A percentile compares a stretch with the other conserved stretches of the same genome.
Evolutionary conservation across 2,113 vertebrate genomes (phyloP).

Genomic region (Platysternon megacephalum): DNA sequence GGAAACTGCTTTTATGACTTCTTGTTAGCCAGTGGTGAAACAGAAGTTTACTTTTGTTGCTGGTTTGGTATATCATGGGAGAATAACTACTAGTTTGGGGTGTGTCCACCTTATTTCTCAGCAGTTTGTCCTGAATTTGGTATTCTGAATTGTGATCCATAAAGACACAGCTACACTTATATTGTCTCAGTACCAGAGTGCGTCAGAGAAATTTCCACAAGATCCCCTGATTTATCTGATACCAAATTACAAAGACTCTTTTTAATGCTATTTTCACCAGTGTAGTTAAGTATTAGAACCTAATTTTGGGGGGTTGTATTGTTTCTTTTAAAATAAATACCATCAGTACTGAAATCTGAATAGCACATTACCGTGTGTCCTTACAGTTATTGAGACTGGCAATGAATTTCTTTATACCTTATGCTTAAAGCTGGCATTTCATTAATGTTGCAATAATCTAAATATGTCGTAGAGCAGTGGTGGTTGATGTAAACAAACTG

Average conservation of each 20-base stretch:
- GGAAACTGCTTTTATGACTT: too few relatives aligned
- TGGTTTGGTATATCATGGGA: too few relatives aligned
- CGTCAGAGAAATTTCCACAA: conserved; percentile 14
- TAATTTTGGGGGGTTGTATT: background rate
- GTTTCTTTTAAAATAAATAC: background rate
- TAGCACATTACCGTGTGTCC: background rate
- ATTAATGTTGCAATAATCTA: background rate
- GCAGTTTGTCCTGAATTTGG: too few relatives aligned
- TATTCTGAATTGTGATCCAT: too few relatives aligned
- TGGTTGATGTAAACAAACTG: too few relatives aligned
- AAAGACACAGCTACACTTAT: background rate
- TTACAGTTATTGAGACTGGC: background rate
- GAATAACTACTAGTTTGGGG: too few relatives aligned
- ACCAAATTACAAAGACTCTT: background rate
- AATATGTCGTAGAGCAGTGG: background rate
- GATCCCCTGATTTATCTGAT: background rate
- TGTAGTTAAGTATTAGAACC: background rate
- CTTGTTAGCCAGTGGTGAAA: too few relatives aligned
- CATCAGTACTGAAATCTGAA: background rate
- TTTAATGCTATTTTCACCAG: conserved; percentile 8
- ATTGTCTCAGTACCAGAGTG: background rate
- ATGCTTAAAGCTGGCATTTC: background rate
- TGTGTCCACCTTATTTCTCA: too few relatives aligned
- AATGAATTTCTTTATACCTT: background rate
- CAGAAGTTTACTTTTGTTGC: too few relatives aligned